Evolutionary conservation across 2,113 vertebrate species (phyloP).

Genomic region (Pseudorhombus dupliciocellatus): DNA sequence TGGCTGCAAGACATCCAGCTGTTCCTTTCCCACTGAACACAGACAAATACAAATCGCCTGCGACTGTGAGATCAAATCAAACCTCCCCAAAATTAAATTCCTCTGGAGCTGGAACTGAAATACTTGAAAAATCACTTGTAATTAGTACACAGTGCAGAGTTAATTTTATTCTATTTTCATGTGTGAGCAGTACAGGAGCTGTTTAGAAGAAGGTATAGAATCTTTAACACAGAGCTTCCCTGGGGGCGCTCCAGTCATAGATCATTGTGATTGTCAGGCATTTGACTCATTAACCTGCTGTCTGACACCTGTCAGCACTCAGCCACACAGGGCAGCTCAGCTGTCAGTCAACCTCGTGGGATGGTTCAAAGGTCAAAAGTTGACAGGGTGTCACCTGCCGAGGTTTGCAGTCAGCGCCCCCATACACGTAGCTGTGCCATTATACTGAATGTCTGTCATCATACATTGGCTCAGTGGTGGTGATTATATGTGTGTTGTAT

Average conservation of each 20-base stretch:
- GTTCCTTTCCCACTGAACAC: too few species aligned
- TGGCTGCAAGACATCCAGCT: too few species aligned
- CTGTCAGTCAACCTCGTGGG: slow-evolving; percentile 38
- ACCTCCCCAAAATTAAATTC: too few species aligned
- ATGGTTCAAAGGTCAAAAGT: slow-evolving; percentile 52
- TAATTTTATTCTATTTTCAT: neutral
- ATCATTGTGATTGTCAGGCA: slow-evolving; percentile 36
- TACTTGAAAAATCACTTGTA: too few species aligned
- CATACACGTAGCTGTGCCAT: neutral
- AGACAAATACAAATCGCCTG: too few species aligned
- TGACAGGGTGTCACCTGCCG: slow-evolving; percentile 46
- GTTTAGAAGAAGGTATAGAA: neutral
- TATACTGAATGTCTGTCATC: neutral
- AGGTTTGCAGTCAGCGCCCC: neutral
- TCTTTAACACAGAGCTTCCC: neutral
- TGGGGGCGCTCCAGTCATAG: slow-evolving; percentile 4
- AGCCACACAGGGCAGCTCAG: slow-evolving; percentile 24
- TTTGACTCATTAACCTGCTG: slow-evolving; percentile 52
- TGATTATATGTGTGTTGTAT: neutral
- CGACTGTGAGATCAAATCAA: too few species aligned
- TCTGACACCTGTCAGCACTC: slow-evolving; percentile 47
- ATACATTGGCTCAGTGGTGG: neutral
- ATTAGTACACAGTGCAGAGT: neutral
- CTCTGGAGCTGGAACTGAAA: too few species aligned
- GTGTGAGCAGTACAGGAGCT: neutral